Percentiles rank a stretch among this genome's conserved stretches.
phyloP scores from a whole-genome alignment of 2,113 vertebrate species.

The Sprattus sprattus region DNA sequence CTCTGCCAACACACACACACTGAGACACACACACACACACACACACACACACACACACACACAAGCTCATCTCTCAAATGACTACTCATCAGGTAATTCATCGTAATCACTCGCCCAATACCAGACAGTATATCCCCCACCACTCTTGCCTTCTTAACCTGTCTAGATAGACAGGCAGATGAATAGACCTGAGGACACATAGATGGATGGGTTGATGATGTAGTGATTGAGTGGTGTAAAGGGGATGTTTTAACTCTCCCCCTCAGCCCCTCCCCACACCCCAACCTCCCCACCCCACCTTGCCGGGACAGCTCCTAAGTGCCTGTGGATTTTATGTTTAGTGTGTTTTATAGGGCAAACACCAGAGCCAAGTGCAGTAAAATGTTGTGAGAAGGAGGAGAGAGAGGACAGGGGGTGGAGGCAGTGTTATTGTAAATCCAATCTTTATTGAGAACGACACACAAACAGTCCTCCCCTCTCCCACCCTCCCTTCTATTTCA shows the following conservation, averaged over 20 bases:
- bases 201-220: conserved; percentile 51
- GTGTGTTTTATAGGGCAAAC: conserved; percentile 76
- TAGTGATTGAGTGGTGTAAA: conserved; percentile 78
- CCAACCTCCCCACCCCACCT: conserved; percentile 44
- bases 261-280: conserved; percentile 44
- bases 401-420: conserved; percentile 53
- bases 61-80: conserved; percentile 38
- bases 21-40: conserved; percentile 7
- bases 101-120: conserved; percentile 72
- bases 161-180: conserved; percentile 36
- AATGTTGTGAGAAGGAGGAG: conserved; percentile 65
- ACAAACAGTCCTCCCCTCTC: conserved; percentile 56
- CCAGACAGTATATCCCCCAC: conserved; percentile 73
- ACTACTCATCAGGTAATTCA: conserved; percentile 72
- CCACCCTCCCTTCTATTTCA: conserved; percentile 26
- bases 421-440: conserved; percentile 75
- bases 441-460: conserved; percentile 75
- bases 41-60: conserved; percentile 9
- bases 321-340: conserved; percentile 80
- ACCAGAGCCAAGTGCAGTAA: conserved; percentile 75
- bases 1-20: not conserved
- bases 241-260: conserved; percentile 69
- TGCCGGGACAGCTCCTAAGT: conserved; percentile 74
- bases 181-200: conserved; percentile 44
- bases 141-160: conserved; percentile 47